Base-by-base conservation (phyloP, 2,113 vertebrate genomes). In the Burhinus oedicnemus region DNA sequence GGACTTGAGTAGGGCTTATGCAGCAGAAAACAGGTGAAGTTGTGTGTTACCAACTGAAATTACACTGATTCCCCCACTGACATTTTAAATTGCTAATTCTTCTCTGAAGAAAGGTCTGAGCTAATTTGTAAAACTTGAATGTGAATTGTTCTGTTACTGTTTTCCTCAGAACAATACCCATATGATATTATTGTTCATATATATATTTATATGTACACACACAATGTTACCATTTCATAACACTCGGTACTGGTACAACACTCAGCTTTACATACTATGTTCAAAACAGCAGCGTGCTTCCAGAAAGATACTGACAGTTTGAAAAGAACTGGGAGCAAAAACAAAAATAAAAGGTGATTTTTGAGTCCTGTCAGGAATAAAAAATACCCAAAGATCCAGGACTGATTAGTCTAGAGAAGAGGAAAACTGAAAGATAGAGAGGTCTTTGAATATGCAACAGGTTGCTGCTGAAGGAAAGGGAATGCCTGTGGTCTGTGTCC, bases 41-140 rank as follows among this genome's bases (percentile, higher is more conserved):
- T 65, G 11, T 18, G 16, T 40, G 29, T 58, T 65, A 29, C 45
- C 25, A n/a, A 23, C 12, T 83, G n/a, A 79, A 82, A 49, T 60
- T 3, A 64, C 25, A 30, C n/a, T 0, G 0, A 14, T 65, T 47
- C 17, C 40, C 30, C 23, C 34, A 14, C 0, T 6, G 30, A 45
- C 16, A 9, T 34, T 52, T 77, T 60, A 52, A 88, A 62, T 42
- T 36, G 40, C 40, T 51, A 34, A 58, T 54, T 74, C 30, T 69
- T 89, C 51, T 55, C 66, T 22, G 17, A 75, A 83, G 57, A 65
- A 62, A 89, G n/a, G 9, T 30, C 38, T 12, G 29, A 55, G 34
- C 15, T 40, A 44, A 44, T 69, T 19, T 83, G 32, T 78, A 40
- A 51, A 70, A 55, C 7, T 18, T 27, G 20, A 65, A 54, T n/a